A percentile compares a stretch with the other conserved stretches of the same genome.
phyloP scores from a whole-genome alignment of 2,888 invertebrate genomes.

The Celastrina argiolus region DNA sequence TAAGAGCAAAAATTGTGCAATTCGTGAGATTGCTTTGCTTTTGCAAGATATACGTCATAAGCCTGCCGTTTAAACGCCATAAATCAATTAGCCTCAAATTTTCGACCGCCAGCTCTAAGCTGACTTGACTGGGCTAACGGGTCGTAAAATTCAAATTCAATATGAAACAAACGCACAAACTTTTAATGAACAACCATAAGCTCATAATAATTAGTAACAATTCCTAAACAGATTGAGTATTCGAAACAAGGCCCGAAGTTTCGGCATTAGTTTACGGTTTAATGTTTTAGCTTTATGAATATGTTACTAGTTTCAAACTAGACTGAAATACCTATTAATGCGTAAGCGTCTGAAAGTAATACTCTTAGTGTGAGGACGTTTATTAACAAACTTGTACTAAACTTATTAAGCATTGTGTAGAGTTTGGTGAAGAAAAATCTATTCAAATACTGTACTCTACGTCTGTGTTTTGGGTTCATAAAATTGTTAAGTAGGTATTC shows the following conservation, averaged over 20 bases:
- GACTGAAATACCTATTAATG: constrained; percentile 20
- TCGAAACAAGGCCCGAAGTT: constrained; percentile 19
- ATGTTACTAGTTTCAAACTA: constrained; percentile 20
- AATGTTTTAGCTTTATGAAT: constrained; percentile 21
- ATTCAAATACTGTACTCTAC: too few species aligned
- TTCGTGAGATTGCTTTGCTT: too few species aligned
- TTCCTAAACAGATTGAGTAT: constrained; percentile 20
- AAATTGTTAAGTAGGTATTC: too few species aligned
- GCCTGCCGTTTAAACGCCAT: too few species aligned
- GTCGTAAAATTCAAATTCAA: background rate
- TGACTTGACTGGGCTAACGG: background rate
- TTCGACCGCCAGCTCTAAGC: background rate
- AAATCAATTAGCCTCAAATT: too few species aligned
- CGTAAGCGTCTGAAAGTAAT: constrained; percentile 19
- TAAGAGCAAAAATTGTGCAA: too few species aligned
- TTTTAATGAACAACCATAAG: constrained; percentile 4
- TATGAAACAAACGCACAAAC: background rate
- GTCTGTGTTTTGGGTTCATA: too few species aligned
- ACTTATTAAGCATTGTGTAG: background rate
- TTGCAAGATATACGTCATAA: too few species aligned
- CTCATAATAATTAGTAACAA: constrained; percentile 20
- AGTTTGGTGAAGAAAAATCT: background rate
- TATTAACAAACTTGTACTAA: background rate
- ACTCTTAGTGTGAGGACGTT: background rate
- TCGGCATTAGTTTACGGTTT: constrained; percentile 14